These are phyloP conservation scores for Paracanthobrama guichenoti DNA, from an alignment of 2,113 vertebrate species.

Conservation along the genomic window DNA sequence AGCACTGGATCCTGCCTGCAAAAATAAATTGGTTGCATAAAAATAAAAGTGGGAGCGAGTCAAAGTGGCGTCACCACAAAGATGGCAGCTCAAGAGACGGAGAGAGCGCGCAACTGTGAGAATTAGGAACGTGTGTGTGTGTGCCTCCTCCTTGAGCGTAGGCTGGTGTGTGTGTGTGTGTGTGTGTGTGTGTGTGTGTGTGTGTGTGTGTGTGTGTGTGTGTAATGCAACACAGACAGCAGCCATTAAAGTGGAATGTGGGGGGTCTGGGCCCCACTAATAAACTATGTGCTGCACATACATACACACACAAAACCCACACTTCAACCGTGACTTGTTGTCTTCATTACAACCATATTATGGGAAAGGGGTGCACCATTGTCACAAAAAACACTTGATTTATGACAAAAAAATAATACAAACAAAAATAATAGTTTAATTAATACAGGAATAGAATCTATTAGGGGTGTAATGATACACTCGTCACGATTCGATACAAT, in stretches of 20 bases:
- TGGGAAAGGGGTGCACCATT: background rate
- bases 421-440: background rate
- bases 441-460: background rate
- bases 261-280: slow-evolving; percentile 66
- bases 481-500: no score
- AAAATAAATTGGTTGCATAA: slow-evolving; percentile 73
- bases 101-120: slow-evolving; percentile 62
- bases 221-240: slow-evolving; percentile 74
- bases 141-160: slow-evolving; percentile 15
- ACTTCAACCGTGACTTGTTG: slow-evolving; percentile 25
- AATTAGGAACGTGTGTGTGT: slow-evolving; percentile 71
- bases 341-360: slow-evolving; percentile 49
- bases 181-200: slow-evolving; percentile 54
- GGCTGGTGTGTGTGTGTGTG: slow-evolving; percentile 44
- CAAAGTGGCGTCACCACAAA: slow-evolving; percentile 78
- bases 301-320: slow-evolving; percentile 2
- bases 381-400: slow-evolving; percentile 6
- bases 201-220: slow-evolving; percentile 53
- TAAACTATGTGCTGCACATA: slow-evolving; percentile 55
- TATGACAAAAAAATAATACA: background rate
- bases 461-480: no score
- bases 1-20: slow-evolving; percentile 66
- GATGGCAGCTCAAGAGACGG: slow-evolving; percentile 70
- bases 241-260: slow-evolving; percentile 65
- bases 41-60: slow-evolving; percentile 75